Conservation (phyloP, 2,888 invertebrate species). For the Sympetrum striolatum region DNA sequence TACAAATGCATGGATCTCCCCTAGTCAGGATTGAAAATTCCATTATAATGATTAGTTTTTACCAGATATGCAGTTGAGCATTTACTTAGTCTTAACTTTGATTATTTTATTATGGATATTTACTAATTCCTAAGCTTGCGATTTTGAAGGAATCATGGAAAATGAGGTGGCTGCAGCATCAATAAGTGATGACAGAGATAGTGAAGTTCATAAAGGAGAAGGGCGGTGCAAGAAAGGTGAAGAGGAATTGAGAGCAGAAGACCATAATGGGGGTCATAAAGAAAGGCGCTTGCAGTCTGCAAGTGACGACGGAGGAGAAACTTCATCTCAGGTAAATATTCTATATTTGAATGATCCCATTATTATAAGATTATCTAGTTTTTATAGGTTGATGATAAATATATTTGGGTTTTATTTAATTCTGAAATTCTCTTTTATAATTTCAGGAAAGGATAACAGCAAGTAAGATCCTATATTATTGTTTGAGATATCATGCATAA, state of each 20-base stretch:
- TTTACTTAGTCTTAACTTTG: no score
- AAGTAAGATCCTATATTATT: neutral
- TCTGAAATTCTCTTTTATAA: neutral
- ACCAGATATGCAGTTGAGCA: no score
- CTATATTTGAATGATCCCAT: neutral
- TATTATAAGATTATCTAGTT: neutral
- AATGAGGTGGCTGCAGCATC: constrained; percentile 10
- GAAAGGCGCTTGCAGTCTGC: neutral
- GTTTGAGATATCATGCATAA: neutral
- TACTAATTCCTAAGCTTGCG: neutral
- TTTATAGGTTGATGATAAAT: neutral
- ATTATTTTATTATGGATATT: neutral
- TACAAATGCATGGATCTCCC: no score
- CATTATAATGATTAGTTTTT: no score
- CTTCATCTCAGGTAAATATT: neutral
- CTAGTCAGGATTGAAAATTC: no score
- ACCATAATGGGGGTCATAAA: neutral
- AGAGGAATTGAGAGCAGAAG: neutral
- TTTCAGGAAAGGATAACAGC: neutral
- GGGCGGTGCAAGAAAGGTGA: neutral
- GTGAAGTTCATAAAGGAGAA: neutral
- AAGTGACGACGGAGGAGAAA: neutral
- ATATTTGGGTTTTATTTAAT: neutral
- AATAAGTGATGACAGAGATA: neutral
- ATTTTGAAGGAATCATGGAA: constrained; percentile 1